phyloP scores from a whole-genome alignment of 92 coral and sea anemone genomes.

The Zoanthus sociatus region DNA sequence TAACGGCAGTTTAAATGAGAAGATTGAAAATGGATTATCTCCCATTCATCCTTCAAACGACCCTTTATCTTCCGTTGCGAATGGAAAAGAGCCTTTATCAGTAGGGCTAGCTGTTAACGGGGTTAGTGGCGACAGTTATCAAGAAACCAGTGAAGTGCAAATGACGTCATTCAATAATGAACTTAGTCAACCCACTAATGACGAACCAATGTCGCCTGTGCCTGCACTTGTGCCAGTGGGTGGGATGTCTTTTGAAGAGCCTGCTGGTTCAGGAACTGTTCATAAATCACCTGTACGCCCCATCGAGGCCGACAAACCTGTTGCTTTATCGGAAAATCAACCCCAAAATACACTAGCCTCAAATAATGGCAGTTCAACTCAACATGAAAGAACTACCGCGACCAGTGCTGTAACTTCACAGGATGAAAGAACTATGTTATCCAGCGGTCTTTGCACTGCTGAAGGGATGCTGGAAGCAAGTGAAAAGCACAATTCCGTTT shows the following conservation, averaged over 20 bases:
- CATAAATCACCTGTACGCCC: neutral
- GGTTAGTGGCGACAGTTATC: neutral
- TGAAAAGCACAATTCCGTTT: neutral
- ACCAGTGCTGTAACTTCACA: conserved; percentile 4
- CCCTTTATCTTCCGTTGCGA: neutral
- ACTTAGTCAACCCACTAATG: neutral
- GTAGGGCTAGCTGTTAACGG: conserved; percentile 22
- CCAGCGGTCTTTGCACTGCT: neutral
- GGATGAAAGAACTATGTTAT: conserved; percentile 5
- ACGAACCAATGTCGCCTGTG: conserved; percentile 47
- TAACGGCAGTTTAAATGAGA: conserved; percentile 10
- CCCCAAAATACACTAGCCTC: neutral
- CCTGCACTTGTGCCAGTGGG: conserved; percentile 47
- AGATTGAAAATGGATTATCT: conserved; percentile 23
- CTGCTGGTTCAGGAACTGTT: neutral
- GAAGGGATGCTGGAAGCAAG: neutral
- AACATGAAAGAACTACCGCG: neutral
- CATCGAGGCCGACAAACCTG: neutral
- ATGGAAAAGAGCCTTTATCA: neutral
- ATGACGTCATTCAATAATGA: neutral
- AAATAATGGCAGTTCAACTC: neutral
- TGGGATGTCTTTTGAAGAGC: conserved; percentile 30
- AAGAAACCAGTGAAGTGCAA: neutral
- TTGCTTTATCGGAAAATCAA: neutral
- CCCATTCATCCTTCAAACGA: neutral